Evolutionary conservation across 2,113 vertebrate genomes (phyloP).

Genomic region (Camelus dromedarius): DNA sequence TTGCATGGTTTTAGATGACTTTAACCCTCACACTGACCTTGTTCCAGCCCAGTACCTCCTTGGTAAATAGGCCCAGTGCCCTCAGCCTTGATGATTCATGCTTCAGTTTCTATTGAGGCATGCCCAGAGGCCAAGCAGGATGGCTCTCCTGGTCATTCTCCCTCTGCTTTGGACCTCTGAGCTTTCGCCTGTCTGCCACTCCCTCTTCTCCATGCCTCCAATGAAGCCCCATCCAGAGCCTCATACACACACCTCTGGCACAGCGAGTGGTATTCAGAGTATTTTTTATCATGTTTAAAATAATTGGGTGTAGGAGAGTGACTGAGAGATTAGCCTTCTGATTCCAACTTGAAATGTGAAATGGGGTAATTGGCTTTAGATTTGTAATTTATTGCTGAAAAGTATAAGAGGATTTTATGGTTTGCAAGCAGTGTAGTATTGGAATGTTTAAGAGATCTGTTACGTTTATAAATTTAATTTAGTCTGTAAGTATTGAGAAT

Average conservation of each 20-base stretch:
- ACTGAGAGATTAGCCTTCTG: slow-evolving; percentile 37
- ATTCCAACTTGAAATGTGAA: slow-evolving; percentile 58
- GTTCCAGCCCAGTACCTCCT: slow-evolving; percentile 45
- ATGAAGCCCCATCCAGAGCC: neutral
- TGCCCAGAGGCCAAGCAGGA: neutral
- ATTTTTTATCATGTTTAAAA: slow-evolving; percentile 36
- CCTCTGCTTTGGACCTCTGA: neutral
- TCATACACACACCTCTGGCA: neutral
- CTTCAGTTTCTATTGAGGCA: neutral
- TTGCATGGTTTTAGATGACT: slow-evolving; percentile 15
- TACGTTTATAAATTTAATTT: slow-evolving; percentile 73
- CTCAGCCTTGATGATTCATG: slow-evolving; percentile 61
- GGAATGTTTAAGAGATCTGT: slow-evolving; percentile 57
- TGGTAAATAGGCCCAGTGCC: slow-evolving; percentile 59
- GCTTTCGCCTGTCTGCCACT: neutral
- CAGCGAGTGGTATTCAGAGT: neutral
- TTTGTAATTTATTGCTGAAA: slow-evolving; percentile 62
- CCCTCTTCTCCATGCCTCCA: neutral
- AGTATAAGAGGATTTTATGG: slow-evolving; percentile 60
- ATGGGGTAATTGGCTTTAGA: slow-evolving; percentile 46
- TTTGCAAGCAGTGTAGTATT: neutral
- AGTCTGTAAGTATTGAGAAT: slow-evolving; percentile 59
- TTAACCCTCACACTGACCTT: slow-evolving; percentile 17
- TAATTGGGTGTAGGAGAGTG: slow-evolving; percentile 10
- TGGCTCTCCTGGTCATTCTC: neutral